Conservation (phyloP, 2,888 invertebrate genomes). For the Drosophila koepferae region DNA sequence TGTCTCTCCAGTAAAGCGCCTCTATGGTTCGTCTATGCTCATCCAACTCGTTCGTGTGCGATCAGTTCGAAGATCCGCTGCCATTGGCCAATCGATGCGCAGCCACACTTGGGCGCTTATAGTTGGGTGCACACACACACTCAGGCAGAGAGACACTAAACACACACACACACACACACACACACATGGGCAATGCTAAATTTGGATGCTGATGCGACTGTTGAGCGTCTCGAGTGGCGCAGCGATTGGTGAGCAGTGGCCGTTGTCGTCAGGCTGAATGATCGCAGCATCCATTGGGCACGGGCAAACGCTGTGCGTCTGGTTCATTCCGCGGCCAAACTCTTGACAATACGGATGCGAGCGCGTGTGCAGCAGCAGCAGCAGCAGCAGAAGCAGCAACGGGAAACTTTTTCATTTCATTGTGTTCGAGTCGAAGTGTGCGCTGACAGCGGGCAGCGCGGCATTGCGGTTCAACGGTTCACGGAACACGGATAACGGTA, state of each 20-base stretch:
- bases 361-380: conserved; percentile 41
- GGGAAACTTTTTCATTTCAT: conserved; percentile 19
- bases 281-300: conserved; percentile 46
- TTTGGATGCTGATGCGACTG: conserved; percentile 51
- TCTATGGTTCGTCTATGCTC: neutral
- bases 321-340: conserved; percentile 79
- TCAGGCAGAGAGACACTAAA: neutral
- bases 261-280: conserved; percentile 1
- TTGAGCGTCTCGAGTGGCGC: conserved; percentile 51
- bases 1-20: conserved; percentile 11
- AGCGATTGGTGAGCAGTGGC: conserved; percentile 49
- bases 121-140: neutral
- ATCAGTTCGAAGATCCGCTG: conserved; percentile 18
- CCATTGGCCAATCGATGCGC: conserved; percentile 36
- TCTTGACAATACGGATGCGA: conserved; percentile 69
- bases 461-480: conserved; percentile 21
- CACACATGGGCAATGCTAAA: conserved; percentile 29
- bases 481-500: conserved; percentile 23
- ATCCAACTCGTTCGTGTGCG: neutral
- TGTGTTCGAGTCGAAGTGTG: conserved; percentile 32
- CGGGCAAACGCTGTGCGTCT: conserved; percentile 37
- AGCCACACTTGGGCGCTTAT: neutral
- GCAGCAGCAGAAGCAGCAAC: conserved; percentile 9
- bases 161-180: neutral
- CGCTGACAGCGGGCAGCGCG: conserved; percentile 13